Evolutionary conservation across 2,888 invertebrate genomes (phyloP).

Genomic region (Sminthurinus aureus): DNA sequence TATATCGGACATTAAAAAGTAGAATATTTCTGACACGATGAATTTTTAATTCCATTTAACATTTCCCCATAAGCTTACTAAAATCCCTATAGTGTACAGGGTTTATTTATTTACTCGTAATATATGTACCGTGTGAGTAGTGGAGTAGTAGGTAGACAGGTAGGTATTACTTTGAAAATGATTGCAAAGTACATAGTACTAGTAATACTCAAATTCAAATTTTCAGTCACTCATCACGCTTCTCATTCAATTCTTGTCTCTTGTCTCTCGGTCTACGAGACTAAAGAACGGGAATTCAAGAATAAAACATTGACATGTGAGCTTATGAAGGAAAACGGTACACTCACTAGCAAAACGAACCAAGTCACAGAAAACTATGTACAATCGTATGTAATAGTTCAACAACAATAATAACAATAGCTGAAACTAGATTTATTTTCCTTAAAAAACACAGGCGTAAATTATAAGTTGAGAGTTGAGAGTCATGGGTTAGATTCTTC

Average conservation of each 20-base stretch:
- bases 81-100: not conserved
- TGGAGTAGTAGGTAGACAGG: too few relatives aligned
- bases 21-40: slow-evolving; percentile 29
- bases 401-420: not conserved
- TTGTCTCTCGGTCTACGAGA: too few relatives aligned
- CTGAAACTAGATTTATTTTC: not conserved
- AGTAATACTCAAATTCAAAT: too few relatives aligned
- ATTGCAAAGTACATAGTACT: too few relatives aligned
- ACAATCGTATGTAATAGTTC: too few relatives aligned
- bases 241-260: too few relatives aligned
- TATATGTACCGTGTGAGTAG: too few relatives aligned
- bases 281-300: too few relatives aligned
- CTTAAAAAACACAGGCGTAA: not conserved
- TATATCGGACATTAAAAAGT: slow-evolving; percentile 7
- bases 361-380: too few relatives aligned
- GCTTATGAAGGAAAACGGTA: not conserved
- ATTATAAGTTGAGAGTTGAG: not conserved
- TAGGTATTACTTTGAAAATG: too few relatives aligned
- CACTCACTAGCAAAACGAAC: not conserved
- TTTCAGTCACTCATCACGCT: too few relatives aligned
- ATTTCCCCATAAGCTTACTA: not conserved
- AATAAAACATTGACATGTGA: not conserved
- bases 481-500: slow-evolving; percentile 15
- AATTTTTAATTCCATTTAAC: not conserved
- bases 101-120: too few relatives aligned